Evolutionary conservation across 2,888 invertebrate species (phyloP), one percentile per base, ranked within the genome.

Genomic region (Crocallis elinguaria): DNA sequence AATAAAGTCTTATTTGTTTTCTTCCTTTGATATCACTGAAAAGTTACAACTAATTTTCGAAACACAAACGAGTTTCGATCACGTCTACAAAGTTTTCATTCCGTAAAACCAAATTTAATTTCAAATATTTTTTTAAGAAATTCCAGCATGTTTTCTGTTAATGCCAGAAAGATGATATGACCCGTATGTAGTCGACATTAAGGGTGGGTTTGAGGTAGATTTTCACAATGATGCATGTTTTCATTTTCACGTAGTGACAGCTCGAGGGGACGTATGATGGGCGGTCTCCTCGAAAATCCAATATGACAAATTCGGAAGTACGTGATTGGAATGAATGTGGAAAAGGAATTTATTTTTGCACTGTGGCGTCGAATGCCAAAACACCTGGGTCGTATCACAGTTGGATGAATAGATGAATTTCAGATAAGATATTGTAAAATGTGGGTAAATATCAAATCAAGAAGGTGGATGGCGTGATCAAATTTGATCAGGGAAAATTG

Each of bases 231-330:
- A 87, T 86, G 82, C 86, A 87, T 86, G 86, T 85, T 88, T 88
- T 87, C 88, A 87, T 88, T 90, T 89, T 82, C 82, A 69, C 84
- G 75, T 74, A 72, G 73, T 88, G 90, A 88, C 88, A 90, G 82
- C 79, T 76, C 78, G 76, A 79, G 84, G 79, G 75, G 80, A 82
- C 77, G 85, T 83, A 84, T 88, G 88, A 86, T 77, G 82, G 84
- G 83, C 79, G 77, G 53, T 54, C 53, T 54, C 83, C 73, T 82
- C 75, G 81, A 83, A 89, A 90, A 90, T 91, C 90, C 90, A 91
- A 91, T 91, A 91, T 91, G 90, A 90, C 90, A 91, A 91, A 90
- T 91, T 91, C 86, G 85, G 83, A 79, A 82, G 80, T 83, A 90
- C 90, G 90, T 91, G 90, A 88, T 88, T 86, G 84, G 90, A 90